These are phyloP conservation scores for Lasioglossum malachurum DNA, from an alignment of 2,888 invertebrate genomes.

Conservation along the genomic window DNA sequence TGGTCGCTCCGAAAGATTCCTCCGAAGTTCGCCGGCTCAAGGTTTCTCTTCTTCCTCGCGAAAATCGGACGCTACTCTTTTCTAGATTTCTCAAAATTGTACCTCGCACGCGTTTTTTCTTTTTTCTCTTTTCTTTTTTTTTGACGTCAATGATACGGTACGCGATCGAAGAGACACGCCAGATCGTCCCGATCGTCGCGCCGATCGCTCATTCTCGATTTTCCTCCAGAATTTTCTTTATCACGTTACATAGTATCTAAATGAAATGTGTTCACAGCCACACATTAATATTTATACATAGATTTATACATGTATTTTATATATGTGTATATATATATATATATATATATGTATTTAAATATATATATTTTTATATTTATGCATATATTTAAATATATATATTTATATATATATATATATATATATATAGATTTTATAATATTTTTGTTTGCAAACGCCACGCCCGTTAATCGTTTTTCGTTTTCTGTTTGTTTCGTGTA, in stretches of 20 bases:
- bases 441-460: constrained; percentile 60
- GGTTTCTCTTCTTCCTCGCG: not conserved
- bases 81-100: too few relatives aligned
- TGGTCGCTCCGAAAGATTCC: not conserved
- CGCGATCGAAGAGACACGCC: too few relatives aligned
- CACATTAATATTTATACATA: constrained; percentile 81
- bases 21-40: not conserved
- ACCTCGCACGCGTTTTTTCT: too few relatives aligned
- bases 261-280: constrained; percentile 85
- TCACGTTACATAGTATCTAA: constrained; percentile 70
- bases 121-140: too few relatives aligned
- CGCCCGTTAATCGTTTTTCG: constrained; percentile 48
- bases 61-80: not conserved
- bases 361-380: constrained; percentile 58
- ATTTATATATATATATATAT: constrained; percentile 52
- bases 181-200: constrained; percentile 10
- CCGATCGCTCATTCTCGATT: constrained; percentile 51
- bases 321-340: constrained; percentile 54
- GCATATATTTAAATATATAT: constrained; percentile 56
- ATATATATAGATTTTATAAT: constrained; percentile 59
- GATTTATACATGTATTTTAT: constrained; percentile 62
- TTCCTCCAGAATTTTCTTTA: constrained; percentile 51
- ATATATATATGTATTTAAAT: constrained; percentile 50
- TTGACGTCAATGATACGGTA: too few relatives aligned
- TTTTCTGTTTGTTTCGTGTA: not conserved